phyloP scores from a whole-genome alignment of 2,888 invertebrate genomes.

The Conus canariensis region DNA sequence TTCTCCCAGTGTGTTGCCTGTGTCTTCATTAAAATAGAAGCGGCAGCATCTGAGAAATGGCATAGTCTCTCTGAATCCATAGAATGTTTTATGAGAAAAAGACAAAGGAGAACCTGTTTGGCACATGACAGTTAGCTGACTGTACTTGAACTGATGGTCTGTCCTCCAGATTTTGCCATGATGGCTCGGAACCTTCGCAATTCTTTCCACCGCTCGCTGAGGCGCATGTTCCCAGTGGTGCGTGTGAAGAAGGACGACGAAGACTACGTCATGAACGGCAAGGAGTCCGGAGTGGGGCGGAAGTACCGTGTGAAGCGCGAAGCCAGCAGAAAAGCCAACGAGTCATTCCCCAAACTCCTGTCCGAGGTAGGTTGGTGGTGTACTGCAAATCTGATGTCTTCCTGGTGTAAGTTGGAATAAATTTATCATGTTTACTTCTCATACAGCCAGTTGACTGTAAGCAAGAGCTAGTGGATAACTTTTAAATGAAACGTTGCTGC shows the following conservation, averaged over 20 bases:
- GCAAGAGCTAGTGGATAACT: too few species aligned
- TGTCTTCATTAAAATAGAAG: too few species aligned
- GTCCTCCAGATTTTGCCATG: slow-evolving; percentile 49
- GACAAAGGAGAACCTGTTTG: too few species aligned
- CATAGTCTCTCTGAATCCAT: too few species aligned
- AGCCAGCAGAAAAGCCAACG: slow-evolving; percentile 24
- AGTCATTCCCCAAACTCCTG: slow-evolving; percentile 8
- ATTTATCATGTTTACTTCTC: too few species aligned
- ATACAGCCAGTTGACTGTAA: too few species aligned
- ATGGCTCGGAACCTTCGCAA: slow-evolving; percentile 52
- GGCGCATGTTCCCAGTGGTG: slow-evolving; percentile 47
- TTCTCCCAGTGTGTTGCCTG: too few species aligned
- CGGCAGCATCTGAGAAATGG: too few species aligned
- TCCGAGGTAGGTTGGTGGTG: slow-evolving; percentile 23
- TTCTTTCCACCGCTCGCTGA: slow-evolving; percentile 50
- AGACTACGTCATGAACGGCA: slow-evolving; percentile 24
- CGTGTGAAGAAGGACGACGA: background rate
- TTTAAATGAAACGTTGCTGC: too few species aligned
- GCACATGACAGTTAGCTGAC: background rate
- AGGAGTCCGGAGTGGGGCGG: background rate
- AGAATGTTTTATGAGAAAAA: too few species aligned
- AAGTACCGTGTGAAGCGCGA: slow-evolving; percentile 25
- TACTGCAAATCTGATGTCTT: background rate
- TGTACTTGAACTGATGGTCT: background rate
- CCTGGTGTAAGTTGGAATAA: too few species aligned